Evolutionary conservation across 2,113 vertebrate species (phyloP), one percentile per base, ranked within the genome.

Genomic region (Toxotes chatareus): DNA sequence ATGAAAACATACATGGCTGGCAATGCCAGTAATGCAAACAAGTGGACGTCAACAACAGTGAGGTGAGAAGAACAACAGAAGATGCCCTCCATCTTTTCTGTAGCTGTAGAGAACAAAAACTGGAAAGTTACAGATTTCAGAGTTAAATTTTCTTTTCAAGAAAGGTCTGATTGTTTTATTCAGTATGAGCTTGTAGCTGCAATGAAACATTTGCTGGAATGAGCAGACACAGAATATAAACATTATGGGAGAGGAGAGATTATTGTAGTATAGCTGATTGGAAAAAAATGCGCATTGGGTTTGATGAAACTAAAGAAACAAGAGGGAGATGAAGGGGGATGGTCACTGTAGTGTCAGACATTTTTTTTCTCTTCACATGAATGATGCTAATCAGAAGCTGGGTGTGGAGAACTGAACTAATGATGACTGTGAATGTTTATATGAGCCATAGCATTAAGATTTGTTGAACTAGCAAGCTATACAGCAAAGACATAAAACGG

Each of bases 381-480:
- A 38, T 70, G 8, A 38, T 32, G 16, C 60, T 77, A 19, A 67
- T 72, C 68, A 34, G 17, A 76, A 36, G 16, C 7, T 44, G 19
- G 7, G 36, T 59, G 34, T 53, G 17, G 40, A 63, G 13, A 68
- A 36, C 7, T 57, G 13, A 49, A 42, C 40, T 70, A 49, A 76
- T 53, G 40, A 51, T 12, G 4, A 21, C 53, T 16, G 17, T 61
- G 31, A 2, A 27, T 46, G 31, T 73, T 61, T 49, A 1, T 34
- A 17, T 46, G n/a, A n/a, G 2, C 38, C 19, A 67, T 27, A 38
- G 53, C 55, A 9, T 55, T 64, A 23, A 32, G 44, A 71, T 44
- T 9, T 53, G 17, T 49, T 36, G 3, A 57, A 36, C 19, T 27
- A 36, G 14, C 14, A 57, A 61, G 21, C 55, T 5, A 36, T 27